Conservation (phyloP, 2,113 vertebrate genomes). For the Hydrolagus affinis region DNA sequence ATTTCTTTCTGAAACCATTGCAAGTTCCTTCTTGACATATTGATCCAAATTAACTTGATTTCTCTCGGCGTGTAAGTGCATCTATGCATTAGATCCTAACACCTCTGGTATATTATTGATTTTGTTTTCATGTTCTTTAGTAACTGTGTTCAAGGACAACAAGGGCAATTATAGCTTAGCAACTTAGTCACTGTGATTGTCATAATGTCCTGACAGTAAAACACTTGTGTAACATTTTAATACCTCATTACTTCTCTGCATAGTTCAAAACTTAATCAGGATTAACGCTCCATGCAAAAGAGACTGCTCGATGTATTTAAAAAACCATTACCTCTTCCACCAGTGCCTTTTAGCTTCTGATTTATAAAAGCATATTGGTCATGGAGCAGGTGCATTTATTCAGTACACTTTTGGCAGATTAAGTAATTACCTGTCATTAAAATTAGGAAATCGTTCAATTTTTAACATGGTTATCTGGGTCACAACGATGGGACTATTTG, state of each 20-base stretch:
- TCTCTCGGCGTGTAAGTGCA: conserved; percentile 39
- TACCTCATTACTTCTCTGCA: conserved; percentile 10
- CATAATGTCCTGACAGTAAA: background rate
- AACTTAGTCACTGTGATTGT: conserved; percentile 34
- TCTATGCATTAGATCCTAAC: conserved; percentile 39
- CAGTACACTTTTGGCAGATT: conserved; percentile 17
- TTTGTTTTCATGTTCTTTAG: conserved; percentile 48
- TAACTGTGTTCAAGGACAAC: conserved; percentile 47
- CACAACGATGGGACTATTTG: background rate
- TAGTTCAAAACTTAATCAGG: conserved; percentile 26
- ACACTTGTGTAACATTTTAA: background rate
- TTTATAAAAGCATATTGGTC: conserved; percentile 16
- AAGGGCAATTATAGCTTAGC: conserved; percentile 42
- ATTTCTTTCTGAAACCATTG: conserved; percentile 43
- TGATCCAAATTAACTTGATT: conserved; percentile 40
- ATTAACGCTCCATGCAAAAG: background rate
- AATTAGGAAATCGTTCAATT: conserved; percentile 38
- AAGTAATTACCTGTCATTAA: conserved; percentile 40
- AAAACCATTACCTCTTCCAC: background rate
- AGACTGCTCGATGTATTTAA: background rate
- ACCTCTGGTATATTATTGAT: conserved; percentile 46
- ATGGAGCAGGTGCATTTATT: conserved; percentile 34
- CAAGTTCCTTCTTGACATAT: conserved; percentile 42
- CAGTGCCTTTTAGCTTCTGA: background rate
- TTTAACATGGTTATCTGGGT: background rate